phyloP scores from a whole-genome alignment of 2,888 invertebrate species.

The Diachrysia chrysitis region DNA sequence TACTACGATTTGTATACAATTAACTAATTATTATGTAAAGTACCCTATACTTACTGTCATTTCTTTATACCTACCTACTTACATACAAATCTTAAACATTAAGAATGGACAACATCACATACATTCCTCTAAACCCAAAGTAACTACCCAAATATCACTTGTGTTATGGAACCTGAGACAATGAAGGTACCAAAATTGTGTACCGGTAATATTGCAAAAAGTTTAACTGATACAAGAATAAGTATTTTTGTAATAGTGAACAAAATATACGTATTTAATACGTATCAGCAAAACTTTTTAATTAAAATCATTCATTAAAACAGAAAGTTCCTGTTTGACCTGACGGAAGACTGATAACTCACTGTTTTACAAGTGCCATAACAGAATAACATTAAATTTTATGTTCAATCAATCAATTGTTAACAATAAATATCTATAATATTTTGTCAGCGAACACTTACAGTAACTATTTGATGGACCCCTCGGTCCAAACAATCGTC shows the following conservation, averaged over 20 bases:
- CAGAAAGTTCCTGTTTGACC: not conserved
- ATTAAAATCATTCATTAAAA: too few relatives aligned
- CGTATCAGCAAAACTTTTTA: too few relatives aligned
- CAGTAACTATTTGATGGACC: slow-evolving; percentile 74
- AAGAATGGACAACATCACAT: too few relatives aligned
- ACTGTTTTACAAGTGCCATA: not conserved
- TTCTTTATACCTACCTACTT: not conserved
- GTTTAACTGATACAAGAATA: too few relatives aligned
- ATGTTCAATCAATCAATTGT: slow-evolving; percentile 55
- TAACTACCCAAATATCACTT: too few relatives aligned
- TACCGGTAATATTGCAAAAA: too few relatives aligned
- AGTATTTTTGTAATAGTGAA: too few relatives aligned
- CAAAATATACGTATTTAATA: too few relatives aligned
- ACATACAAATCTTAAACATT: too few relatives aligned
- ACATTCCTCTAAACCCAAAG: too few relatives aligned
- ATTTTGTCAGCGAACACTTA: slow-evolving; percentile 81
- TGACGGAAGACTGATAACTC: not conserved
- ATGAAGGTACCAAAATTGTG: too few relatives aligned
- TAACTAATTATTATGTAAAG: slow-evolving; percentile 33
- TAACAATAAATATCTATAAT: slow-evolving; percentile 68
- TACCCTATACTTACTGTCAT: not conserved
- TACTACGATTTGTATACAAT: slow-evolving; percentile 34
- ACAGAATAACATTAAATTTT: slow-evolving; percentile 25
- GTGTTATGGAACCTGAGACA: too few relatives aligned
- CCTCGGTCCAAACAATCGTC: slow-evolving; percentile 63